These are phyloP conservation scores for Phenganax marumi DNA, from an alignment of 92 coral and sea anemone genomes.

Conservation along the genomic window DNA sequence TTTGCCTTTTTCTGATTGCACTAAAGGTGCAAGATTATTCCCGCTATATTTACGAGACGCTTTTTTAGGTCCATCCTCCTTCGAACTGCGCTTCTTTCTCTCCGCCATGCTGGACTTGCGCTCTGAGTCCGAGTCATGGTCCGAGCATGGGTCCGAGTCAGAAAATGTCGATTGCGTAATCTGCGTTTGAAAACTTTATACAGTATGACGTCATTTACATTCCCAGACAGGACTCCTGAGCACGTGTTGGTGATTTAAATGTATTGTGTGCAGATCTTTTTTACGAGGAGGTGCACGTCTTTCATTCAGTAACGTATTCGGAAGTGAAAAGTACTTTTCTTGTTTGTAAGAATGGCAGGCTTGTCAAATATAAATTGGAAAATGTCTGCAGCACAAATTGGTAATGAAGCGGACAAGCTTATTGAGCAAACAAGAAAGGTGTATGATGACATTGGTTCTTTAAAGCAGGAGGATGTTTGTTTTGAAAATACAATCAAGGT, in stretches of 20 bases:
- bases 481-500: conserved; percentile 85
- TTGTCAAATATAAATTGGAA: conserved; percentile 72
- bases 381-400: conserved; percentile 75
- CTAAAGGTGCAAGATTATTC: neutral
- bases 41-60: conserved; percentile 32
- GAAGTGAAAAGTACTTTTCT: neutral
- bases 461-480: conserved; percentile 73
- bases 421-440: conserved; percentile 76
- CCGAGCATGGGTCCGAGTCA: too few species aligned
- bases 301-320: neutral
- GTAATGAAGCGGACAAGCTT: conserved; percentile 70
- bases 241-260: neutral
- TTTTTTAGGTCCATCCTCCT: conserved; percentile 23
- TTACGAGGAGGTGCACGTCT: neutral
- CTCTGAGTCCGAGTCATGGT: too few species aligned
- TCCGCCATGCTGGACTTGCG: conserved; percentile 26
- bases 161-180: too few species aligned
- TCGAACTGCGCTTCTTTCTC: conserved; percentile 21
- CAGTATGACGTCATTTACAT: neutral
- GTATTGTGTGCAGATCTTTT: neutral
- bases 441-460: conserved; percentile 75
- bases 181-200: too few species aligned
- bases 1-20: conserved; percentile 40
- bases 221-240: too few species aligned
- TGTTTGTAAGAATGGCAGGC: conserved; percentile 50